Percentiles rank a stretch among this genome's conserved stretches.
Conservation (phyloP, 1,140 invertebrate species). For the Penaeus vannamei region DNA sequence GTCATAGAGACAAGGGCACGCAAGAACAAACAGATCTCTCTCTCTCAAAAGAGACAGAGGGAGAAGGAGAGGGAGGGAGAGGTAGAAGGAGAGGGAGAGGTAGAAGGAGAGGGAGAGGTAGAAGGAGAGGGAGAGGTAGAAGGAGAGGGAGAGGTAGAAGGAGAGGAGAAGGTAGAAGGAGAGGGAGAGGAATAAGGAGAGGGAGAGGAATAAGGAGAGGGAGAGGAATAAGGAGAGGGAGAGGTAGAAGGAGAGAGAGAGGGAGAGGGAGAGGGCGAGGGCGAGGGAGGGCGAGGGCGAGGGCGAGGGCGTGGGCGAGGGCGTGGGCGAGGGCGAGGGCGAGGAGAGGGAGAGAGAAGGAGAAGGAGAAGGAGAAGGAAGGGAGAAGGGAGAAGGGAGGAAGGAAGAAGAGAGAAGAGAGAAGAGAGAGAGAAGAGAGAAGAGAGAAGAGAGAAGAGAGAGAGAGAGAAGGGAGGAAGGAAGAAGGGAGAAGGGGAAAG, state of each 20-base stretch:
- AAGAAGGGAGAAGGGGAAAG: not conserved
- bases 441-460: no score
- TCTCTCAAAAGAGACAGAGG: not conserved
- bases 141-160: not conserved
- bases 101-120: not conserved
- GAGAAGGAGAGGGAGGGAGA: not conserved
- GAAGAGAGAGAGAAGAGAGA: not conserved
- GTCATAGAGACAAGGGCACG: no score
- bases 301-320: no score
- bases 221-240: no score
- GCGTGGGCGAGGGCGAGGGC: not conserved
- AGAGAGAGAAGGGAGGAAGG: not conserved
- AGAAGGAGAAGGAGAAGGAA: not conserved
- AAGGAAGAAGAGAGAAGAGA: no score
- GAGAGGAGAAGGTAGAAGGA: no score
- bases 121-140: conserved; percentile 7
- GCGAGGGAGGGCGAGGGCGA: no score
- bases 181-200: no score
- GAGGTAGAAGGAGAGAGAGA: not conserved
- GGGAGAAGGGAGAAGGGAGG: not conserved
- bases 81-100: no score
- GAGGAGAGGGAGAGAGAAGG: no score
- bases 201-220: no score
- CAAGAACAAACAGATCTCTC: no score
- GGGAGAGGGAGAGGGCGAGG: not conserved